A percentile compares a stretch with the other conserved stretches of the same genome.
phyloP scores from a whole-genome alignment of 2,113 vertebrate species.

The Salvelinus alpinus region DNA sequence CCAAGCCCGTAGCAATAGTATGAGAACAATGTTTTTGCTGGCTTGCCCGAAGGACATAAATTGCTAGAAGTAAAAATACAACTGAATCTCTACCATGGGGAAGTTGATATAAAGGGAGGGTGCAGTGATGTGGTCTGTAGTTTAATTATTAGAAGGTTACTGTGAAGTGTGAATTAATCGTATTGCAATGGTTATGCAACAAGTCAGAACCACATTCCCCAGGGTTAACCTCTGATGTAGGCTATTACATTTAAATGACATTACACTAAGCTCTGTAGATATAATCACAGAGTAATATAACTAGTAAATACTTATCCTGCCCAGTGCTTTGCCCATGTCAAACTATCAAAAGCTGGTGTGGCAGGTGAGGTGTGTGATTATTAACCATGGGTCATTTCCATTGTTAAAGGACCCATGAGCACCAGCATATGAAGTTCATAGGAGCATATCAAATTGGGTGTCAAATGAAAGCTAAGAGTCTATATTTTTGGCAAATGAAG shows the following conservation, averaged over 20 bases:
- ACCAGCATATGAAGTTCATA: no score
- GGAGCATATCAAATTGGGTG: no score
- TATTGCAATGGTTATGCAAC: not conserved
- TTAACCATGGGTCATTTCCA: not conserved
- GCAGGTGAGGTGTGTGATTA: not conserved
- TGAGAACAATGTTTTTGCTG: not conserved
- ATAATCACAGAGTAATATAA: not conserved
- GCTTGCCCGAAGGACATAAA: not conserved
- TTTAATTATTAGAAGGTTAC: not conserved
- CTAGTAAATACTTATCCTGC: not conserved
- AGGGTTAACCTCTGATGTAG: not conserved
- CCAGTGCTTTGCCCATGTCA: slow-evolving; percentile 13
- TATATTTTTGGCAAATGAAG: no score
- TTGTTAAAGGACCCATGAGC: no score
- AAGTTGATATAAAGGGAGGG: not conserved
- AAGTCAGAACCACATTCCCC: not conserved
- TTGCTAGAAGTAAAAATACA: not conserved
- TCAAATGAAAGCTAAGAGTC: no score
- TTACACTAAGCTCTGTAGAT: not conserved
- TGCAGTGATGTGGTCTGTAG: not conserved
- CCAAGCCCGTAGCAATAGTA: not conserved
- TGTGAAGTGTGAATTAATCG: not conserved
- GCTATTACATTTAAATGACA: not conserved
- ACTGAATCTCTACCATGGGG: not conserved
- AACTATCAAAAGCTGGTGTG: slow-evolving; percentile 23